phyloP scores from a whole-genome alignment of 2,113 vertebrate genomes.

The Vidua macroura region DNA sequence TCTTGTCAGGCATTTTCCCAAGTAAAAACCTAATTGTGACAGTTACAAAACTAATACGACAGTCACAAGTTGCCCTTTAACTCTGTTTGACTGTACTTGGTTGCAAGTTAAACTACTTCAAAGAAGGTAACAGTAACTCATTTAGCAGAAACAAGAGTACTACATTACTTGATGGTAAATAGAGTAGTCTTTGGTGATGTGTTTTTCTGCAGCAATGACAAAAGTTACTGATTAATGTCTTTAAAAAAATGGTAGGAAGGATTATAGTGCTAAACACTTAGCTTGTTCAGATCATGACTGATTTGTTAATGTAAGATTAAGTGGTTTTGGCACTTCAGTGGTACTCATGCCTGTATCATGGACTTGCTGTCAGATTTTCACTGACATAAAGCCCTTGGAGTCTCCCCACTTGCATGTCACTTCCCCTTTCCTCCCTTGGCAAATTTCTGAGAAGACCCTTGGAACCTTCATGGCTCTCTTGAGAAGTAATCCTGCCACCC shows the following conservation, averaged over 20 bases:
- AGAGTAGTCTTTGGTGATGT: not conserved
- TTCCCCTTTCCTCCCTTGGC: not conserved
- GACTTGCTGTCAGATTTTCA: not conserved
- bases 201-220: not conserved
- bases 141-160: not conserved
- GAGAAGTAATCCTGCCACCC: accelerated
- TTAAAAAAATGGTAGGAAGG: not conserved
- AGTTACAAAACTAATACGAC: not conserved
- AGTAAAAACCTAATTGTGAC: not conserved
- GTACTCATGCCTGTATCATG: not conserved
- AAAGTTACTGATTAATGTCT: not conserved
- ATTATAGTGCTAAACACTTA: not conserved
- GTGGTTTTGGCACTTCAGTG: not conserved
- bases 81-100: not conserved
- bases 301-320: not conserved
- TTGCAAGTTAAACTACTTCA: not conserved
- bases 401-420: not conserved
- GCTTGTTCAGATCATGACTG: not conserved
- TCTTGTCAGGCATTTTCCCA: not conserved
- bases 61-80: not conserved
- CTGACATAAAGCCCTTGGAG: not conserved
- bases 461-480: not conserved
- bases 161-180: not conserved
- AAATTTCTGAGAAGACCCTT: not conserved
- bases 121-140: not conserved